These are phyloP conservation scores for fruit fly (Drosophila melanogaster) DNA, from an alignment of 1,140 invertebrate species.

Conservation along the genomic window DNA sequence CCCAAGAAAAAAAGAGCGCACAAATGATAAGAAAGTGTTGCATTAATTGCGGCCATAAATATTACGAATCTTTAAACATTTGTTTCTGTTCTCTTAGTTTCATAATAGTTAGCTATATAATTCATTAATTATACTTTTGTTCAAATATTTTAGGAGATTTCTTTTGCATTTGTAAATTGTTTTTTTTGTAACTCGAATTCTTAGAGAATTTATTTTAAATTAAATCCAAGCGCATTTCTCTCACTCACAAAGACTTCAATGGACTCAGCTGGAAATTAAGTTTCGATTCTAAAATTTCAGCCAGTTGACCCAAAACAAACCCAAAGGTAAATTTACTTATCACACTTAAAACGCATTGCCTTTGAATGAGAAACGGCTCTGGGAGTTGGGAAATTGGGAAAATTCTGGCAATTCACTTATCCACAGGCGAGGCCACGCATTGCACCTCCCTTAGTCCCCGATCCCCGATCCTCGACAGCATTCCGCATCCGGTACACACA, in stretches of 20 bases:
- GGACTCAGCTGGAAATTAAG: constrained; percentile 32
- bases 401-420: constrained; percentile 45
- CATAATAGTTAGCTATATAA: not conserved
- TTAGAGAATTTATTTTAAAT: not conserved
- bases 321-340: constrained; percentile 53
- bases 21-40: constrained; percentile 45
- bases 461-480: not conserved
- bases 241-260: not conserved
- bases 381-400: not conserved
- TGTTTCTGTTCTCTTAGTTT: not conserved
- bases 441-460: not conserved
- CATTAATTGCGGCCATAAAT: constrained; percentile 54
- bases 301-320: constrained; percentile 26
- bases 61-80: not conserved
- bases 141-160: not conserved
- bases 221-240: not conserved
- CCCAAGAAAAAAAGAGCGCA: constrained; percentile 51
- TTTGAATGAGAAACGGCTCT: not conserved
- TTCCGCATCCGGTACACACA: constrained; percentile 15
- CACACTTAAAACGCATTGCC: constrained; percentile 42
- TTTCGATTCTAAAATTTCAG: constrained; percentile 27
- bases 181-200: not conserved
- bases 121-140: not conserved
- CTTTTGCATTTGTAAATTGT: no score
- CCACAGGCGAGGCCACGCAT: constrained; percentile 19